These are phyloP conservation scores for Acrobasis consociella DNA, from an alignment of 2,888 invertebrate species.

Conservation along the genomic window DNA sequence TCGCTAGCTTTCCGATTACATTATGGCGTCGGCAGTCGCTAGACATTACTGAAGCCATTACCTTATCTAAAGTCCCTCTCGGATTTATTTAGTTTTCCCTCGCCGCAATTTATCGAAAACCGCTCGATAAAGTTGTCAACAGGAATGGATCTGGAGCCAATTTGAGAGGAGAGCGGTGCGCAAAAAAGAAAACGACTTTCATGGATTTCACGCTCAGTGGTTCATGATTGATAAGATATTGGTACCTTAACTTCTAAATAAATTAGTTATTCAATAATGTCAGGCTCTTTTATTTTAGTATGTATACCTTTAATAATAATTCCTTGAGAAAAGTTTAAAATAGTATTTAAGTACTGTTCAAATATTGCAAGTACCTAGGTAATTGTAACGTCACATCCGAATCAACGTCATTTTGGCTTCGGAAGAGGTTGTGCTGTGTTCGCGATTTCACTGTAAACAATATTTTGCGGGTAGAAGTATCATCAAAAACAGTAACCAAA, in stretches of 20 bases:
- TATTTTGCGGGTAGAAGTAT: too few relatives aligned
- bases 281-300: not conserved
- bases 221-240: conserved; percentile 42
- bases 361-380: too few relatives aligned
- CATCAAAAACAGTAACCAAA: too few relatives aligned
- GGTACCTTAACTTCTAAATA: conserved; percentile 21
- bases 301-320: too few relatives aligned
- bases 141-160: conserved; percentile 80
- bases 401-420: too few relatives aligned
- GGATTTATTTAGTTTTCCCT: conserved; percentile 83
- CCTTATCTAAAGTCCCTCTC: conserved; percentile 82
- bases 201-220: conserved; percentile 49
- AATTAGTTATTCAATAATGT: conserved; percentile 5
- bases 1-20: conserved; percentile 75
- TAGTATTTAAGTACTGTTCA: too few relatives aligned
- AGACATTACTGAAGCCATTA: conserved; percentile 81
- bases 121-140: conserved; percentile 83
- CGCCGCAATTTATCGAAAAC: conserved; percentile 82
- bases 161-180: conserved; percentile 69
- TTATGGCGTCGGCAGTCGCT: conserved; percentile 72
- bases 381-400: too few relatives aligned
- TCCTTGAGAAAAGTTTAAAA: too few relatives aligned
- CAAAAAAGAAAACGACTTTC: conserved; percentile 70
- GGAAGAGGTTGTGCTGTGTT: too few relatives aligned
- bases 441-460: too few relatives aligned